Evolutionary conservation across 2,113 vertebrate species (phyloP).

Genomic region (Sus scrofa): T2T-Sscrofa CM000812.6:265140501-265141000

Average conservation of each 20-base stretch:
- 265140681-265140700: neutral
- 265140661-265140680: neutral
- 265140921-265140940: neutral
- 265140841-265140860: neutral
- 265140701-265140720: too few species aligned
- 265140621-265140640: neutral
- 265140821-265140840: neutral
- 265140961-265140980: neutral
- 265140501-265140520: neutral
- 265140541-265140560: neutral
- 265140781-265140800: neutral
- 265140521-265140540: neutral
- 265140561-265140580: neutral
- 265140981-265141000: neutral
- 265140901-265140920: neutral
- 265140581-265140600: neutral
- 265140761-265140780: neutral
- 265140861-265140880: neutral
- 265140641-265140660: neutral
- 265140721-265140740: neutral
- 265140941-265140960: neutral
- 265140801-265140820: neutral
- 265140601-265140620: neutral
- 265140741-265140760: neutral
- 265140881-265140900: neutral